Base-by-base conservation (phyloP, 2,888 invertebrate species). In the Nomada fabriciana region DNA sequence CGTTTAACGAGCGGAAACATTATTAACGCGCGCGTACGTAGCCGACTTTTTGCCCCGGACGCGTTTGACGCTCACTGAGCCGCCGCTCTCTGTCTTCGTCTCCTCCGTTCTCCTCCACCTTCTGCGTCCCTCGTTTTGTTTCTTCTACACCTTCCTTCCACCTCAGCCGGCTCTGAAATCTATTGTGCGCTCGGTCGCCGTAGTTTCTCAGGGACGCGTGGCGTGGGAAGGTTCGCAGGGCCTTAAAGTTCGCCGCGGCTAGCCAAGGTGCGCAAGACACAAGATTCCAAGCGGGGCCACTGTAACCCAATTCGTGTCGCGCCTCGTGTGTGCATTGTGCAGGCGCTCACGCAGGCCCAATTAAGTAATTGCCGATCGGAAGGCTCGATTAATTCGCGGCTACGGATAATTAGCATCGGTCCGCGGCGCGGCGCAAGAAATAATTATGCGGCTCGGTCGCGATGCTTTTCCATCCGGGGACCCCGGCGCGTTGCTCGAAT, bases 171-270 rank as follows among this genome's bases (percentile, higher is more conserved):
- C 86, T 80, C 82, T 80, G 76, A 83, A 88, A 89, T 88, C 91
- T 91, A 93, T 93, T 93, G 93, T 93, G 91, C 92, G 80, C 89
- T 84, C 82, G 84, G 89, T 89, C 88, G 90, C 87, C 88, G 91
- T 88, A 88, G 87, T 90, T 93, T 93, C 93, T 93, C 93, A 91
- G 90, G 90, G 82, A 81, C 79, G 80, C 63, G 86, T 79, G 83
- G 83, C 93, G 93, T 94, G 94, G 92, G 93, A 94, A 94, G 91
- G 91, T 93, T 94, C 93, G 91, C 93, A 93, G 90, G 91, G 89
- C 90, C 91, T 91, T 90, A 89, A 91, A 92, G 91, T 92, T 92
- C 90, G 91, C 88, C 90, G 90, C 88, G 85, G 87, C 85, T 85
- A 87, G 88, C 87, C 89, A 86, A 81, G 85, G 84, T 80, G 81